Conservation (phyloP, 2,113 vertebrate genomes). For the Saguinus midas region DNA sequence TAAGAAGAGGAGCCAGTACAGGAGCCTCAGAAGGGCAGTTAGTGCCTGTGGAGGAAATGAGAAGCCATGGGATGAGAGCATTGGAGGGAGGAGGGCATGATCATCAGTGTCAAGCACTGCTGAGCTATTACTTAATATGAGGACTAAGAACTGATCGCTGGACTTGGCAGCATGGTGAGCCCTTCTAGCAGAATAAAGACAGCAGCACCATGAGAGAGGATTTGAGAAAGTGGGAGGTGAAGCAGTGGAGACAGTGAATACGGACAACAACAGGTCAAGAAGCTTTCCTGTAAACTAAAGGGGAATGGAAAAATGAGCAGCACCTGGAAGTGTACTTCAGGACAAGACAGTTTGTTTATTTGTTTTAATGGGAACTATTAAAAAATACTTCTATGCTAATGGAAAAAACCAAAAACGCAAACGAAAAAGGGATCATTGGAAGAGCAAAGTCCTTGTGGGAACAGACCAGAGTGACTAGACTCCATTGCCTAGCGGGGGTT, state of each 20-base stretch:
- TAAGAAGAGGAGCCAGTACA: not conserved
- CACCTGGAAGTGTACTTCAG: not conserved
- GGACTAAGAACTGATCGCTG: not conserved
- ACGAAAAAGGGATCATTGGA: not conserved
- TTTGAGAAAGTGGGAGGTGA: not conserved
- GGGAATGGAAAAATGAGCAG: not conserved
- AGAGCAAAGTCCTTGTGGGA: not conserved
- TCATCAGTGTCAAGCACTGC: not conserved
- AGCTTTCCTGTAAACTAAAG: not conserved
- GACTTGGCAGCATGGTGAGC: not conserved
- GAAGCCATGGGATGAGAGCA: not conserved
- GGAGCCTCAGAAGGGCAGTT: not conserved
- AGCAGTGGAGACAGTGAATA: not conserved
- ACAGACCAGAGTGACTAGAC: not conserved
- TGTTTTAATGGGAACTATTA: not conserved
- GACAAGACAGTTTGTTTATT: not conserved
- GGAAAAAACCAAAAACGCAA: not conserved
- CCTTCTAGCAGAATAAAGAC: not conserved
- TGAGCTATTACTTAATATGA: not conserved
- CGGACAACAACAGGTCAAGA: not conserved
- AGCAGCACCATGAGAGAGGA: not conserved
- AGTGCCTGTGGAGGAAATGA: not conserved
- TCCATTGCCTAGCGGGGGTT: not conserved
- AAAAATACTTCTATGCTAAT: not conserved
- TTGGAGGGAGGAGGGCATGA: not conserved